Evolutionary conservation across 2,888 invertebrate genomes (phyloP).

Genomic region (Leptura quadrifasciata): DNA sequence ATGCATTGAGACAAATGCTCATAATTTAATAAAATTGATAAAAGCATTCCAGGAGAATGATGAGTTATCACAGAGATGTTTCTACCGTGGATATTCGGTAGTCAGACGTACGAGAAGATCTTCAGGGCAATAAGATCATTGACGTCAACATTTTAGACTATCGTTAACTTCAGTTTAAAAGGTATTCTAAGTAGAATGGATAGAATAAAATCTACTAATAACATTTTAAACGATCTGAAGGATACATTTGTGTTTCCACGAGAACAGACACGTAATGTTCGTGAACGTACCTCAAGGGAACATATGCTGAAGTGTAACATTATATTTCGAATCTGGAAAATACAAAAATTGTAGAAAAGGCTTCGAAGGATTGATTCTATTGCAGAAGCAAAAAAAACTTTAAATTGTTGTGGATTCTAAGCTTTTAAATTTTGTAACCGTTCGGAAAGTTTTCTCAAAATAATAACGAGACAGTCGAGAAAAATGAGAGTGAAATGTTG

Average conservation of each 20-base stretch:
- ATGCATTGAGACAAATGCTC: background rate
- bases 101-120: constrained; percentile 29
- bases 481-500: no score
- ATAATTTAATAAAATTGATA: constrained; percentile 2
- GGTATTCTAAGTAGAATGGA: constrained; percentile 34
- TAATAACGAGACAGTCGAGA: no score
- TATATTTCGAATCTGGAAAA: background rate
- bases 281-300: no score
- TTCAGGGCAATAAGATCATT: constrained; percentile 32
- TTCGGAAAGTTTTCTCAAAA: no score
- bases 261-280: constrained; percentile 6
- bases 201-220: constrained; percentile 33
- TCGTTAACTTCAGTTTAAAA: constrained; percentile 34
- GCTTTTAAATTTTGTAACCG: no score
- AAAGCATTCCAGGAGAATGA: background rate
- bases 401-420: no score
- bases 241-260: constrained; percentile 36
- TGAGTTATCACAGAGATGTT: background rate
- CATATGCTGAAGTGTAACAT: background rate
- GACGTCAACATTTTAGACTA: constrained; percentile 31
- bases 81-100: constrained; percentile 12
- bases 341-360: background rate
- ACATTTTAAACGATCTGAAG: constrained; percentile 36
- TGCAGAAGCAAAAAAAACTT: background rate
- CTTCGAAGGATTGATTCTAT: background rate